Conservation (phyloP, 2,888 invertebrate species). For the Hypercompe scribonia region DNA sequence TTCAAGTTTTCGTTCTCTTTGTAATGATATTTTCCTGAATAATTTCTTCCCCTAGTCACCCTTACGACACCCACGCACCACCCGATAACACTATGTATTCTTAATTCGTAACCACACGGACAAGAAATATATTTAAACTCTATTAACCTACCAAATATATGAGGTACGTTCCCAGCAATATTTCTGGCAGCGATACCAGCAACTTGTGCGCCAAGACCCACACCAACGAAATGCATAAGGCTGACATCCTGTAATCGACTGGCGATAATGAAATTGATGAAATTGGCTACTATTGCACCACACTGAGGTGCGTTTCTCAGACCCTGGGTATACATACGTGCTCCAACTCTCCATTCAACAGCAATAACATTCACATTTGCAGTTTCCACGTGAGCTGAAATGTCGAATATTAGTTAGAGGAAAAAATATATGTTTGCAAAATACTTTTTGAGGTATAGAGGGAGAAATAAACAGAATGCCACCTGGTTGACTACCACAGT, state of each 20-base stretch:
- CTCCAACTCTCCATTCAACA: constrained; percentile 76
- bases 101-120: too few species aligned
- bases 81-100: too few species aligned
- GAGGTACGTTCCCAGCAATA: constrained; percentile 61
- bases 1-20: too few species aligned
- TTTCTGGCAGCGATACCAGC: constrained; percentile 77
- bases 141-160: constrained; percentile 69
- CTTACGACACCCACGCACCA: too few species aligned
- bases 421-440: background rate
- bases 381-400: constrained; percentile 67
- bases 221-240: constrained; percentile 76
- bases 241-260: background rate
- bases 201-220: constrained; percentile 75
- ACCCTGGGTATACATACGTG: constrained; percentile 66
- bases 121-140: background rate
- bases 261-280: constrained; percentile 70
- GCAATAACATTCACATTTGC: constrained; percentile 76
- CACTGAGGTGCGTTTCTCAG: constrained; percentile 71
- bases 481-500: too few species aligned
- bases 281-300: constrained; percentile 69
- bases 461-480: too few species aligned
- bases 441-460: too few species aligned
- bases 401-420: background rate
- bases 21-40: too few species aligned
- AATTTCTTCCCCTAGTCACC: too few species aligned